Percentiles rank a stretch among this genome's conserved stretches.
These are phyloP conservation scores for Buceros bicornis DNA, from an alignment of 2,797 vertebrate species.

Conservation along the genomic window DNA sequence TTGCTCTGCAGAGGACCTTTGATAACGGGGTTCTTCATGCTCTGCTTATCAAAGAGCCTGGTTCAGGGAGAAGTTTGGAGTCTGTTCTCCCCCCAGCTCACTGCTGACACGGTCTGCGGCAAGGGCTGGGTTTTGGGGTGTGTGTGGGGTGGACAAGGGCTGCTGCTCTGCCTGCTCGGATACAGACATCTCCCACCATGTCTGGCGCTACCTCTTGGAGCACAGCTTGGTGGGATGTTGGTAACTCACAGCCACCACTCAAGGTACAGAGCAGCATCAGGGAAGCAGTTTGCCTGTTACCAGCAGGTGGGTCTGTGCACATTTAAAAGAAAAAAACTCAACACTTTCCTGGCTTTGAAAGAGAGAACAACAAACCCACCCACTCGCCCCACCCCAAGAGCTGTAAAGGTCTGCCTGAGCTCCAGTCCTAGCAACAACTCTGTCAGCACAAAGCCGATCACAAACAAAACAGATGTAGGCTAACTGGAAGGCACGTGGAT, in stretches of 20 bases:
- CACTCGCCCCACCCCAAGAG: too few species aligned
- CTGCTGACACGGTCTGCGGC: neutral
- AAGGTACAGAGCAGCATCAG: neutral
- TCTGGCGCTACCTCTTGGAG: neutral
- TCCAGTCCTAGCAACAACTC: neutral
- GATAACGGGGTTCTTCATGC: neutral
- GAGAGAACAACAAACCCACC: neutral
- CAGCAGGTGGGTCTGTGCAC: neutral
- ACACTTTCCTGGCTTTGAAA: neutral
- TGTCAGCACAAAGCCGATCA: neutral
- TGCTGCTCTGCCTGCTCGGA: neutral
- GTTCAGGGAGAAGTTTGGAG: neutral
- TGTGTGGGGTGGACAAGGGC: rapidly evolving
- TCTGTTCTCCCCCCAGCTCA: neutral
- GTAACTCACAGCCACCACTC: rapidly evolving
- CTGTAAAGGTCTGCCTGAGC: too few species aligned
- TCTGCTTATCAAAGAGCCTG: neutral
- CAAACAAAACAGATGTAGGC: neutral
- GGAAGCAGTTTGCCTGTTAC: neutral
- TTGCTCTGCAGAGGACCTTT: neutral
- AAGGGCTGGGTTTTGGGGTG: neutral
- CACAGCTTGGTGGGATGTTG: rapidly evolving
- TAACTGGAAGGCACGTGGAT: neutral
- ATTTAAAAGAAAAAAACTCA: neutral
- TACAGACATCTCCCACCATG: neutral